Evolutionary conservation across 1,140 invertebrate species (phyloP).

Genomic region (Orchestia grillus): DNA sequence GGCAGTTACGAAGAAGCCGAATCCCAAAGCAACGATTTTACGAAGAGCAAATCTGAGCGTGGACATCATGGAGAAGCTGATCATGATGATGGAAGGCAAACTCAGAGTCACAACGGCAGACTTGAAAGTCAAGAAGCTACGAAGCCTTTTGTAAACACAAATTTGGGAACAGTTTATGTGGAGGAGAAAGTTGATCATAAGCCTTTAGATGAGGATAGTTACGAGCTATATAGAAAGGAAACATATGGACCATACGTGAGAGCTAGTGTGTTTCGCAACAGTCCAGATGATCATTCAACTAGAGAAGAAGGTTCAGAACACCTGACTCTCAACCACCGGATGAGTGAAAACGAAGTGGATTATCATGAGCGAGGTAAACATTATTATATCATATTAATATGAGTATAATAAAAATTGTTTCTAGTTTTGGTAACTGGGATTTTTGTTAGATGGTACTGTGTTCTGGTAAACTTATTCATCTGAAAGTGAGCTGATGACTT

Average conservation of each 20-base stretch:
- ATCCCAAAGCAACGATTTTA: not conserved
- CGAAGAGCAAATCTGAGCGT: not conserved
- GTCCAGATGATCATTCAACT: not conserved
- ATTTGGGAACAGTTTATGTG: not conserved
- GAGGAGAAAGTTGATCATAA: not conserved
- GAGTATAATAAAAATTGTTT: not conserved
- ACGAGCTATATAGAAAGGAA: conserved; percentile 20
- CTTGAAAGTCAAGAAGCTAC: not conserved
- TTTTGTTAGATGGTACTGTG: not conserved
- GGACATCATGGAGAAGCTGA: not conserved
- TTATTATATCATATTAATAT: not conserved
- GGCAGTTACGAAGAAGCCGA: not conserved
- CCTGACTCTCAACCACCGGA: not conserved
- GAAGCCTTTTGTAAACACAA: not conserved
- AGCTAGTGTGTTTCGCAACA: not conserved
- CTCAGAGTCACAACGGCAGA: not conserved
- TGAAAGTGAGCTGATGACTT: too few species aligned
- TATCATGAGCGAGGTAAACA: not conserved
- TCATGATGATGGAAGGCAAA: not conserved
- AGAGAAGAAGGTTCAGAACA: not conserved
- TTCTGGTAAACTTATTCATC: too few species aligned
- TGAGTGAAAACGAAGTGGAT: not conserved
- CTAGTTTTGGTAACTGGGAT: not conserved
- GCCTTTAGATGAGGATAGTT: not conserved
- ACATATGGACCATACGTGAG: conserved; percentile 1